phyloP scores from a whole-genome alignment of 2,797 vertebrate genomes.

The Lindbergichthys nudifrons region DNA sequence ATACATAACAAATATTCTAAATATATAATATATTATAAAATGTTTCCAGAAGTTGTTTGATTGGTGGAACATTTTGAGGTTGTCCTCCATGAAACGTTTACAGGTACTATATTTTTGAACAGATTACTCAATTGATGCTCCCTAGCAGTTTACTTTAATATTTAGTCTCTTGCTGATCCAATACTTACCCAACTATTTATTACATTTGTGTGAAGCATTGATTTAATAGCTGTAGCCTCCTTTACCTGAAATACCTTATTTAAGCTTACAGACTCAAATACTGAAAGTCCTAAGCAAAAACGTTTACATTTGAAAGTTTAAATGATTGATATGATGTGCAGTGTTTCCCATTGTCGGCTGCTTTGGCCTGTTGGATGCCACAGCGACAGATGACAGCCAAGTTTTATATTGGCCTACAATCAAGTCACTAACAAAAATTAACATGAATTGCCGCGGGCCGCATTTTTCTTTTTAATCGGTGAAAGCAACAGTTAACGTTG shows the following conservation, averaged over 20 bases:
- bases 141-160: not conserved
- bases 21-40: not conserved
- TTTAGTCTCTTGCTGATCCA: not conserved
- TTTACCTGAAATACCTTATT: too few relatives aligned
- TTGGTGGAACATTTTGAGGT: not conserved
- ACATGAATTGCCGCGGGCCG: not conserved
- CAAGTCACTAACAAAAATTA: not conserved
- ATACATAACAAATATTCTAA: not conserved
- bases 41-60: conserved; percentile 20
- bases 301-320: not conserved
- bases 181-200: too few relatives aligned
- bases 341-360: too few relatives aligned
- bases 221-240: too few relatives aligned
- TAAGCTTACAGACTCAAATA: too few relatives aligned
- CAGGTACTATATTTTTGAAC: not conserved
- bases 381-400: not conserved
- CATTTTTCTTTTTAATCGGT: not conserved
- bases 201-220: too few relatives aligned
- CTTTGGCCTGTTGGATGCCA: too few relatives aligned
- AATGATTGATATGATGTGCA: not conserved
- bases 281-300: not conserved
- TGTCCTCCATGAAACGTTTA: not conserved
- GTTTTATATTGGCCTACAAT: not conserved
- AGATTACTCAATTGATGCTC: not conserved
- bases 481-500: not conserved